phyloP scores from a whole-genome alignment of 2,888 invertebrate species.

The Torymus texanus region DNA sequence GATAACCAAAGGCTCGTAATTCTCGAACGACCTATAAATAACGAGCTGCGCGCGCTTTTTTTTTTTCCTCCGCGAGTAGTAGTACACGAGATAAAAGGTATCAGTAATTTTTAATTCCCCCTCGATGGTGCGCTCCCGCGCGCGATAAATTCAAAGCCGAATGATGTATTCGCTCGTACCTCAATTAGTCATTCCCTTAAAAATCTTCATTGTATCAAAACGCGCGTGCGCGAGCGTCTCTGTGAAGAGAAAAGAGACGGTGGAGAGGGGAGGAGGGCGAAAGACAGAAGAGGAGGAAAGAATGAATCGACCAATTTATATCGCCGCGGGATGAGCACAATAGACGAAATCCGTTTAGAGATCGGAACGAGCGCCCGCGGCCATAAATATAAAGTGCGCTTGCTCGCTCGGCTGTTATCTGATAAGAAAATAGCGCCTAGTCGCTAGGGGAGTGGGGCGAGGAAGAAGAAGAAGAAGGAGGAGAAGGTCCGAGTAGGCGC shows the following conservation, averaged over 20 bases:
- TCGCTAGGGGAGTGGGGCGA: not conserved
- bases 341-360: conserved; percentile 46
- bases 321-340: conserved; percentile 42
- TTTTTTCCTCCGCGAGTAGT: conserved; percentile 5
- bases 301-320: conserved; percentile 43
- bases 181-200: conserved; percentile 56
- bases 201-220: conserved; percentile 53
- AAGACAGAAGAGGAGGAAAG: conserved; percentile 6
- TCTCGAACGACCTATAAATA: conserved; percentile 57
- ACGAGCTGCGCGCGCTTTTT: conserved; percentile 28
- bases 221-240: not conserved
- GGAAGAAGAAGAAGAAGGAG: not conserved
- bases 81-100: conserved; percentile 47
- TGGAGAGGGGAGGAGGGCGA: not conserved
- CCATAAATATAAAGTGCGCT: conserved; percentile 36
- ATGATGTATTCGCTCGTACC: conserved; percentile 53
- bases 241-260: not conserved
- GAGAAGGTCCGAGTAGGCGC: conserved; percentile 10
- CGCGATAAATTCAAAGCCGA: conserved; percentile 51
- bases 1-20: conserved; percentile 51
- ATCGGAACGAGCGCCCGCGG: conserved; percentile 32
- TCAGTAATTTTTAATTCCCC: conserved; percentile 57
- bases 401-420: conserved; percentile 37
- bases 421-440: conserved; percentile 49
- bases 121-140: conserved; percentile 32